phyloP scores from a whole-genome alignment of 2,113 vertebrate species.

The Serinus canaria region DNA sequence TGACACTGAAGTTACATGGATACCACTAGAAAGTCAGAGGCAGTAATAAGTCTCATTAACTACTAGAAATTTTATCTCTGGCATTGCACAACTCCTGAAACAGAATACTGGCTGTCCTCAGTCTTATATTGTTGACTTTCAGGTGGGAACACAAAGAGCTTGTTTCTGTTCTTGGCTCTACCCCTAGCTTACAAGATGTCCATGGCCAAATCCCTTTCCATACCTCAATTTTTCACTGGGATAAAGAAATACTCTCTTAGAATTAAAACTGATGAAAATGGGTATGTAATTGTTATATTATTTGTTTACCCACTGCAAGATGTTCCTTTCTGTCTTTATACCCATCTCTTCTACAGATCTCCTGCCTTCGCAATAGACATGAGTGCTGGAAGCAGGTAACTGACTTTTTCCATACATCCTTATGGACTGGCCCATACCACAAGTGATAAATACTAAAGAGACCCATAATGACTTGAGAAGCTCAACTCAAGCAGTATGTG shows the following conservation, averaged over 20 bases:
- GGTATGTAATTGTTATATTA: neutral
- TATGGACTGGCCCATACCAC: neutral
- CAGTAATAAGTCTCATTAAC: neutral
- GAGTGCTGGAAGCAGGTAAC: neutral
- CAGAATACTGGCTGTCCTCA: neutral
- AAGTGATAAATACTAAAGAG: neutral
- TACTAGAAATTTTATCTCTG: neutral
- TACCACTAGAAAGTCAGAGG: neutral
- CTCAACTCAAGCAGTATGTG: neutral
- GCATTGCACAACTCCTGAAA: neutral
- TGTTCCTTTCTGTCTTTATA: neutral
- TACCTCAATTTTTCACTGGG: neutral
- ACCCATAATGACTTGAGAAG: neutral
- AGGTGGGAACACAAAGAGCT: neutral
- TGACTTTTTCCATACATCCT: neutral
- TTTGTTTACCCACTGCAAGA: neutral
- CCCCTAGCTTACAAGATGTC: neutral
- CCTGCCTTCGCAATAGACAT: neutral
- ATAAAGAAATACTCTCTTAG: neutral
- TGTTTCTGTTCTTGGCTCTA: neutral
- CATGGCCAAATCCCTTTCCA: neutral
- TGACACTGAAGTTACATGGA: neutral
- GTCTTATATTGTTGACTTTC: neutral
- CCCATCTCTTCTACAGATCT: neutral
- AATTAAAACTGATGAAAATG: neutral